Percentiles rank a stretch among this genome's conserved stretches.
Conservation (phyloP, 2,888 invertebrate genomes). For the Molorchus minor region DNA sequence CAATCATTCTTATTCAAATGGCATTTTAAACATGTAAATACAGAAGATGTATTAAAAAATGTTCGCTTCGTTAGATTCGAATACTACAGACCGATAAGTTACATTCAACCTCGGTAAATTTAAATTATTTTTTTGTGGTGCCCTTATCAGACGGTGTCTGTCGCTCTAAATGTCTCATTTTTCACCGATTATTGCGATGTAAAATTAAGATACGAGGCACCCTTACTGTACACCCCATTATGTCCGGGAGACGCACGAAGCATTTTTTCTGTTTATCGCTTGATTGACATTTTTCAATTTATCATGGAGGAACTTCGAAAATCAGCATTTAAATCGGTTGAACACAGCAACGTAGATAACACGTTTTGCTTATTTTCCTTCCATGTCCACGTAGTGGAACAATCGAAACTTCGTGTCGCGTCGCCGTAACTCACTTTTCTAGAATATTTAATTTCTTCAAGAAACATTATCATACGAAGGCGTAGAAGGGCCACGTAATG, state of each 20-base stretch:
- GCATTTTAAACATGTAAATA: no score
- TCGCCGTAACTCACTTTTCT: no score
- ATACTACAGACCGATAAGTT: conserved; percentile 11
- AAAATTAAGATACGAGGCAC: conserved; percentile 22
- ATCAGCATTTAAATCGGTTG: conserved; percentile 23
- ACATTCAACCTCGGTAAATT: conserved; percentile 8
- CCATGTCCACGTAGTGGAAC: no score
- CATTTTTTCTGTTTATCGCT: conserved; percentile 17
- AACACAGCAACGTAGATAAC: conserved; percentile 5
- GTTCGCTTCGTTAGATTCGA: conserved; percentile 5
- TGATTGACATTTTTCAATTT: conserved; percentile 25
- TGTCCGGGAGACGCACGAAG: conserved; percentile 18
- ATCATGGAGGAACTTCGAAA: conserved; percentile 20
- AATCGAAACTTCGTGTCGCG: no score
- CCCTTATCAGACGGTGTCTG: conserved; percentile 11
- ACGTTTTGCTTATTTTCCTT: no score
- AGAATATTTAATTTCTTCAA: no score
- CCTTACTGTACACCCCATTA: conserved; percentile 21
- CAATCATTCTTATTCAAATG: no score
- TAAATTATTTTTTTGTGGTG: conserved; percentile 11
- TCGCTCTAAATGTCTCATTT: conserved; percentile 22
- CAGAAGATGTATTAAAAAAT: conserved; percentile 5
- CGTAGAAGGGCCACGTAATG: no score
- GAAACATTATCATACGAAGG: no score
- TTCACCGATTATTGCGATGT: conserved; percentile 26